Percentiles rank a stretch among this genome's conserved stretches.
Conservation (phyloP, 2,888 invertebrate species). For the Drosophila lutescens region DNA sequence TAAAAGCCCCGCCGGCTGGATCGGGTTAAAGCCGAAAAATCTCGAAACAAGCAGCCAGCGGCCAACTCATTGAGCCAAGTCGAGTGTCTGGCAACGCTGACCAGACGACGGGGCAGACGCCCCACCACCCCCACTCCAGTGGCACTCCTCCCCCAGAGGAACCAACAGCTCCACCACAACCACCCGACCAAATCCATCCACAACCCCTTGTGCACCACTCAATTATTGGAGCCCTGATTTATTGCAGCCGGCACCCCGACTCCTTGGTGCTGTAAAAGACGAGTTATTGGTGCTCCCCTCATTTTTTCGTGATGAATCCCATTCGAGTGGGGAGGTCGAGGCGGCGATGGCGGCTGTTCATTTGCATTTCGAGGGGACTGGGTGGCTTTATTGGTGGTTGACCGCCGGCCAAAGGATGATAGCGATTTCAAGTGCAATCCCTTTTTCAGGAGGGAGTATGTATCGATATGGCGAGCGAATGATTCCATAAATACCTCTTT, state of each 20-base stretch:
- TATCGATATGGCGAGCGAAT: constrained; percentile 46
- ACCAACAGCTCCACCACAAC: constrained; percentile 7
- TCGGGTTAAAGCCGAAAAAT: constrained; percentile 41
- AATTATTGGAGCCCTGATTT: constrained; percentile 77
- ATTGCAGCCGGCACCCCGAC: constrained; percentile 56
- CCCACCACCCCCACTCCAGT: constrained; percentile 46
- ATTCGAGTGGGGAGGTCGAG: constrained; percentile 32
- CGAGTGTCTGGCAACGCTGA: constrained; percentile 63
- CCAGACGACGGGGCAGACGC: constrained; percentile 68
- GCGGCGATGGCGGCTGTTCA: constrained; percentile 59
- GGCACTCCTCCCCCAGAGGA: constrained; percentile 1
- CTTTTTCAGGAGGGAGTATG: constrained; percentile 32
- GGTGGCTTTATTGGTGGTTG: constrained; percentile 46
- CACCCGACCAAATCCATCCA: neutral
- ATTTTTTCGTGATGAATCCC: constrained; percentile 34
- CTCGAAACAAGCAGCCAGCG: constrained; percentile 52
- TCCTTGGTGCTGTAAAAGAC: constrained; percentile 50
- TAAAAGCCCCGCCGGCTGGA: constrained; percentile 53
- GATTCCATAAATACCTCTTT: neutral
- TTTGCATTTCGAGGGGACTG: constrained; percentile 59
- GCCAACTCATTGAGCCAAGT: constrained; percentile 50
- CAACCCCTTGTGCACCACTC: constrained; percentile 56
- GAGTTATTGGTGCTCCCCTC: constrained; percentile 65
- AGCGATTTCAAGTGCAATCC: constrained; percentile 66
- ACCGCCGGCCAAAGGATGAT: constrained; percentile 44